Evolutionary conservation across 2,797 vertebrate genomes (phyloP), one percentile per base, ranked within the genome.

Genomic region (Crenuchus spilurus): DNA sequence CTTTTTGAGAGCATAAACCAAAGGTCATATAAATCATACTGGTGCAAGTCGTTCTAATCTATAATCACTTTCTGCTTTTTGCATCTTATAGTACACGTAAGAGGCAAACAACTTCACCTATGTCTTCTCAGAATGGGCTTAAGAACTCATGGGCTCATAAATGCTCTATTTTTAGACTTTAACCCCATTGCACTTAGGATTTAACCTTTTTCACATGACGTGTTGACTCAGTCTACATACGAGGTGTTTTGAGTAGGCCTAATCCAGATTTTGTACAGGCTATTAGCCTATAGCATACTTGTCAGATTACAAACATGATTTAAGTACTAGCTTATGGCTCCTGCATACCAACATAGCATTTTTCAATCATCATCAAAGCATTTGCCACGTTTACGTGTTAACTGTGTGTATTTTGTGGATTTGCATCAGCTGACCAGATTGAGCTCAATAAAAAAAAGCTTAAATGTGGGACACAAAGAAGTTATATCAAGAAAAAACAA

Each of bases 191-290:
- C 30, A 6, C 26, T 54, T 31, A 54, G 26, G 26, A 13, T 16
- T 5, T 54, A 62, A 24, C 5, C 35, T 42, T 24, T 39, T 61
- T 61, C 33, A 61, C 57, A 61, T 39, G 57, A 37, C 24, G 57
- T 39, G 18, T n/a, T 41, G 57, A 24, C 35, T 61, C 30, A 37
- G 30, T 24, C 10, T 61, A 24, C 4, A 24, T 16, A 14, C 11
- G 1, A 61, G 5, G 18, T 61, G 20, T 61, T 61, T 13, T 39
- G 10, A 39, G 18, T 22, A 41, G 22, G 10, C 1, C 37, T 62
- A 41, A 41, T 62, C 22, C 35, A 14, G 13, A 13, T 0, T 35
- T 14, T n/a, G n/a, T n/a, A n/a, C n/a, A 61, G 35, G 11, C 10
- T 24, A 26, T 39, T 62, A 61, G 10, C 11, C 5, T 31, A 16